Base-by-base conservation (phyloP, 2,113 vertebrate genomes). In the Polypterus bichir region DNA sequence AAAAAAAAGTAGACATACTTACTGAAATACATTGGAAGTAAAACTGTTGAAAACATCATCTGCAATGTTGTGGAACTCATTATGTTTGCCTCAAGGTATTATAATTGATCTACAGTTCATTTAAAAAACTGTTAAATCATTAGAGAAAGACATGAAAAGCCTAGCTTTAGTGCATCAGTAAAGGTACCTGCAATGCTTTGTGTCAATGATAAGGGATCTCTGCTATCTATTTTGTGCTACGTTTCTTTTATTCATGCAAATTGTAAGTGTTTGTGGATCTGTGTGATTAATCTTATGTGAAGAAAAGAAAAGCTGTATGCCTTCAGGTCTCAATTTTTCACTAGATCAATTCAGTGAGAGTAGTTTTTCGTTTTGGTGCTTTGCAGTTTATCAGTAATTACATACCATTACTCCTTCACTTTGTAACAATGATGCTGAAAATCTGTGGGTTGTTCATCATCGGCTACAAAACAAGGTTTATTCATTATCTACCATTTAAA, bases 91-190 rank as follows among this genome's bases (percentile, higher is more conserved):
- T 75, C 59, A 74, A 77, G 78, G 81, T 83, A 80, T 84, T 80
- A 78, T 80, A 71, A 83, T 84, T 86, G 83, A 87, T 87, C 83
- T 80, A 78, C 80, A 80, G 83, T 85, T 86, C 81, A 82, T 86
- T 84, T 78, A 82, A 80, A 74, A 72, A 69, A 82, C 78, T 71
- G 73, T 77, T 81, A 79, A 87, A 86, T 85, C 83, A 71, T 85
- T 83, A 80, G 71, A 63, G 64, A 63, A 71, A 73, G 81, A 82
- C 83, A 77, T 79, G 80, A 86, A 84, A 85, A 83, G 83, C 77
- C 73, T 65, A 27, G n/a, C 46, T 78, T 79, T 83, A 77, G 71
- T 76, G 80, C 81, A 81, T 79, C 77, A 74, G 76, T 79, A 77
- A 72, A 78, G 80, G 80, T 82, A 79, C 78, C 76, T 73, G 77